Conservation (phyloP, 2,113 vertebrate species). For the Oryzias javanicus region DNA sequence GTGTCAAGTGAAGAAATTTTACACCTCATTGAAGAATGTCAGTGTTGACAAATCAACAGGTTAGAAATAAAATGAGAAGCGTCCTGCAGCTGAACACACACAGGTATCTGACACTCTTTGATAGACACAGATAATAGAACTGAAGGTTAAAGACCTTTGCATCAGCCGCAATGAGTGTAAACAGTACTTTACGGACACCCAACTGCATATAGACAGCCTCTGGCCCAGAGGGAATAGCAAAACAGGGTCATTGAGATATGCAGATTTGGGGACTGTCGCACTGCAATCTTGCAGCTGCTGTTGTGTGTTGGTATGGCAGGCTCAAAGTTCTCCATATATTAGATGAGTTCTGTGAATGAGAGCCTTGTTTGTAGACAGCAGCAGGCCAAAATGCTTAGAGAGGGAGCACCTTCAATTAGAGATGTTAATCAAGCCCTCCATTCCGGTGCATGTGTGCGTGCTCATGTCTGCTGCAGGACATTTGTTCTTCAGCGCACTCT, state of each 20-base stretch:
- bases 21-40: conserved; percentile 11
- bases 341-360: conserved; percentile 24
- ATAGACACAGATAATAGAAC: conserved; percentile 68
- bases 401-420: conserved; percentile 57
- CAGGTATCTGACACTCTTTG: conserved; percentile 49
- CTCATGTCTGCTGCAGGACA: conserved; percentile 60
- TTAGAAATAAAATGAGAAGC: conserved; percentile 59
- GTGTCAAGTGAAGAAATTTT: conserved; percentile 57
- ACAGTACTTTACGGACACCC: conserved; percentile 47
- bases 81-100: conserved; percentile 56
- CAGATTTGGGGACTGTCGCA: conserved; percentile 10
- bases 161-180: conserved; percentile 44
- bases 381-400: conserved; percentile 37
- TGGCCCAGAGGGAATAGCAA: conserved; percentile 27
- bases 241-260: conserved; percentile 28
- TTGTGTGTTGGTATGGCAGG: conserved; percentile 20
- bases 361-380: conserved; percentile 41
- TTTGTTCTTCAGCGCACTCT: conserved; percentile 1
- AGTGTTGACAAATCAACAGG: conserved; percentile 60
- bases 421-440: conserved; percentile 55
- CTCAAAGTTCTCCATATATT: conserved; percentile 16
- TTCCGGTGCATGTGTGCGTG: background rate
- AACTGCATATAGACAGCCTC: conserved; percentile 39
- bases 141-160: conserved; percentile 70
- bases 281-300: background rate